Evolutionary conservation across 1,140 invertebrate species (phyloP), one percentile per base, ranked within the genome.

Genomic region (Diorhabda carinulata): DNA sequence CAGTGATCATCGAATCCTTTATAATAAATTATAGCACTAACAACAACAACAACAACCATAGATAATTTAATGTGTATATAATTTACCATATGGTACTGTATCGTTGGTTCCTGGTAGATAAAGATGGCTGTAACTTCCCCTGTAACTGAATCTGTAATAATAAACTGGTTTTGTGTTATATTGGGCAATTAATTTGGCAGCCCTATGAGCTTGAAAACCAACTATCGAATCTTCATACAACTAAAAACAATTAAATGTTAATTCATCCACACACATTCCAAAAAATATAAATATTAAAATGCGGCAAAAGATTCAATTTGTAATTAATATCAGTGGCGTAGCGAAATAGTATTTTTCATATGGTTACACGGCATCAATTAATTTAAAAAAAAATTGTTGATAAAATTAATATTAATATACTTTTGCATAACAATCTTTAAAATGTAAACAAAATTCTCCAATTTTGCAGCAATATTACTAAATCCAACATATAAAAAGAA

Each of bases 81-180:
- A 42, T 66, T 74, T 76, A 78, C 79, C 79, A 74, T 77, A 78
- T 47, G 78, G 25, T 25, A 25, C 74, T 60, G 75, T 76, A 40
- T 57, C 63, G 56, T 79, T 78, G 43, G 68, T 73, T 57, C 79
- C 8, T 78, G 84, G 81, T 78, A 87, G 68, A 72, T 84, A 74
- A 43, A 81, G 83, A 66, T 84, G 83, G 72, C 85, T 87, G 52
- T 82, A 83, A 57, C 82, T 78, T 6, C 86, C 86, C 75, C 84
- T 82, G 71, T 85, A 87, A 5, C 80, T 77, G 67, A 86, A 87
- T 5, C 82, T 74, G 73, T 87, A 88, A 66, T 85, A 86, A 70
- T 85, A 87, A 1, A 87, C 83, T 2, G 79, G 76, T 61, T 78
- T 65, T 47, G 78, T 80, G 3, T 80, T 84, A 2, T 82, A 78